Conservation (phyloP, 2,113 vertebrate genomes). For the Pterocles burchelli region DNA sequence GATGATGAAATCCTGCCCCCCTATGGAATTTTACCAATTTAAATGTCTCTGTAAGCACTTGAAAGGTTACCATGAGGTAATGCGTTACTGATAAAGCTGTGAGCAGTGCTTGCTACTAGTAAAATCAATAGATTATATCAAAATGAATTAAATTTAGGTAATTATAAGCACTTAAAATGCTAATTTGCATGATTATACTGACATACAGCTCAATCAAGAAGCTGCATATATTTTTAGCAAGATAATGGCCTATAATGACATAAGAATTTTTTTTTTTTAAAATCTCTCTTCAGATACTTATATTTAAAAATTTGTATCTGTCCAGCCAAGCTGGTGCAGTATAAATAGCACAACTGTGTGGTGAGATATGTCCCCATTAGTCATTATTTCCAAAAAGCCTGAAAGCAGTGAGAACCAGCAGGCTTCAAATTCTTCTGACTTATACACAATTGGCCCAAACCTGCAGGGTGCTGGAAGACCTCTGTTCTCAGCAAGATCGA, state of each 20-base stretch:
- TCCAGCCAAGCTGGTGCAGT: neutral
- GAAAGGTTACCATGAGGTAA: neutral
- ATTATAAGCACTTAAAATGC: conserved; percentile 21
- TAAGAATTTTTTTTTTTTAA: neutral
- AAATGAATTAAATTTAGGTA: conserved; percentile 38
- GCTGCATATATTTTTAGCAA: conserved; percentile 10
- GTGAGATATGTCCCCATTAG: conserved; percentile 18
- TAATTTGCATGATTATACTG: conserved; percentile 38
- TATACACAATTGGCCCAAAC: neutral
- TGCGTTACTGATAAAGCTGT: neutral
- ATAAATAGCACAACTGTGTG: neutral
- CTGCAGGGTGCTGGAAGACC: neutral
- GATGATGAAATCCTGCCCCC: neutral
- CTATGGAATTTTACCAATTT: neutral
- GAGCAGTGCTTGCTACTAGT: neutral
- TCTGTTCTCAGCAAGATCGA: conserved; percentile 9
- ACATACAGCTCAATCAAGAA: conserved; percentile 22
- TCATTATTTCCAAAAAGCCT: conserved; percentile 35
- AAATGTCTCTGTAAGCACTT: neutral
- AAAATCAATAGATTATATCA: conserved; percentile 23
- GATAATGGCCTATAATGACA: neutral
- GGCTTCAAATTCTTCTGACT: conserved; percentile 26
- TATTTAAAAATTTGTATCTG: neutral
- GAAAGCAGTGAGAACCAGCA: conserved; percentile 18
- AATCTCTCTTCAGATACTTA: neutral